phyloP scores from a whole-genome alignment of 2,113 vertebrate species.

The Osmerus eperlanus region DNA sequence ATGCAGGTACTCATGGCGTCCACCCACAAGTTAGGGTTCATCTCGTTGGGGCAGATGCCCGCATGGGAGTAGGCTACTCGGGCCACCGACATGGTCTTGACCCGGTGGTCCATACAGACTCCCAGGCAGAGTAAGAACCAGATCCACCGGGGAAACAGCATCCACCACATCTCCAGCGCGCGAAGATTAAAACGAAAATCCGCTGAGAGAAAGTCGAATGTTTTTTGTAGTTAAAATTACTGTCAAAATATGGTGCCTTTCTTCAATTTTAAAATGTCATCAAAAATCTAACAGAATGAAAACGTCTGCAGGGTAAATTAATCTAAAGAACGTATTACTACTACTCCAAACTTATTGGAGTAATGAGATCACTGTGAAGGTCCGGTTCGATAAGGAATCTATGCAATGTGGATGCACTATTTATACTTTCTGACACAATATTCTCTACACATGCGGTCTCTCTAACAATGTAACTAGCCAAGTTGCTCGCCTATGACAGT shows the following conservation, averaged over 20 bases:
- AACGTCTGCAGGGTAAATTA: neutral
- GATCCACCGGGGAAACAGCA: slow-evolving; percentile 72
- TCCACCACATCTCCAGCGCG: slow-evolving; percentile 76
- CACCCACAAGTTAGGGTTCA: slow-evolving; percentile 99
- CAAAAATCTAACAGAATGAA: neutral
- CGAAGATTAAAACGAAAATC: neutral
- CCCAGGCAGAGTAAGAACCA: slow-evolving; percentile 73
- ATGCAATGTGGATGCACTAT: slow-evolving; percentile 66
- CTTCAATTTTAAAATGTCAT: neutral
- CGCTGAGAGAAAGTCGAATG: neutral
- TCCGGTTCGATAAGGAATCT: slow-evolving; percentile 62
- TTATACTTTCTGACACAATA: slow-evolving; percentile 64
- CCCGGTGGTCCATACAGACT: slow-evolving; percentile 67
- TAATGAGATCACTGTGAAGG: slow-evolving; percentile 15
- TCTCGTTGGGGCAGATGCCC: slow-evolving; percentile 96
- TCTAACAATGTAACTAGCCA: slow-evolving; percentile 77
- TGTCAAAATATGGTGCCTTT: neutral
- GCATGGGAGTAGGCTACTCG: slow-evolving; percentile 82
- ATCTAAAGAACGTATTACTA: no score
- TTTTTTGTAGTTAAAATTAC: slow-evolving; percentile 9
- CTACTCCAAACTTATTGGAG: slow-evolving; percentile 15
- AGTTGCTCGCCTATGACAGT: slow-evolving; percentile 77
- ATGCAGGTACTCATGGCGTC: slow-evolving; percentile 98
- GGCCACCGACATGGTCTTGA: slow-evolving; percentile 68
- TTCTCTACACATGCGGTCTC: slow-evolving; percentile 51